Evolutionary conservation across 1,140 invertebrate genomes (phyloP).

Genomic region (Coenobita brevimanus): DNA sequence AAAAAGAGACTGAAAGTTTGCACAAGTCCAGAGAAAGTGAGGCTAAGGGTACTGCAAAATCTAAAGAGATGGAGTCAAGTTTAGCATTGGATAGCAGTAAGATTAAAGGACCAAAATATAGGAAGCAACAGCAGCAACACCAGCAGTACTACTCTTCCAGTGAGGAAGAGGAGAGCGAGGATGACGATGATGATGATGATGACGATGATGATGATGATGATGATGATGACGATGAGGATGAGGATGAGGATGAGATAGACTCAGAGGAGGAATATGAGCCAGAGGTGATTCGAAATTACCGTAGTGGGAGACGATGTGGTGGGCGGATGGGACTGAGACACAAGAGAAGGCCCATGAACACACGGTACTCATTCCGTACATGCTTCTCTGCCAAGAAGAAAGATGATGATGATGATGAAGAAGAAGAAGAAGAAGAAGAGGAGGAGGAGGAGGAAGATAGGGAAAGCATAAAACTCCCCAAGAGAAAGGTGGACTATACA

Average conservation of each 20-base stretch:
- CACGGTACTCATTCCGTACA: constrained; percentile 39
- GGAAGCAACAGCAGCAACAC: not conserved
- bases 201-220: not conserved
- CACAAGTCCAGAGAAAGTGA: not conserved
- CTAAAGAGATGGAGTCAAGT: too few species aligned
- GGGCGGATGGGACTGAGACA: constrained; percentile 44
- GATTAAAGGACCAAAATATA: not conserved
- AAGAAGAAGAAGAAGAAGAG: not conserved
- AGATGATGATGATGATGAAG: not conserved
- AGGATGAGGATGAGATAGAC: not conserved
- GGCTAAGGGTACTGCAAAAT: not conserved
- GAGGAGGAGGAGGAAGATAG: constrained; percentile 8
- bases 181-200: not conserved
- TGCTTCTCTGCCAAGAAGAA: constrained; percentile 10
- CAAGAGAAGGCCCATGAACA: constrained; percentile 9
- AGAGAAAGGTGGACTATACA: not conserved
- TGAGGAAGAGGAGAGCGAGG: not conserved
- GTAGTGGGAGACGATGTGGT: constrained; percentile 41
- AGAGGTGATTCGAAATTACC: constrained; percentile 54
- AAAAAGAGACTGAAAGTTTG: too few species aligned
- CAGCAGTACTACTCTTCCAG: not conserved
- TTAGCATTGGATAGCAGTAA: too few species aligned
- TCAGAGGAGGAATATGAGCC: constrained; percentile 29
- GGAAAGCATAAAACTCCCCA: too few species aligned
- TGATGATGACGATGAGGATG: not conserved